These are phyloP conservation scores for Sarcophaga peregrina DNA, from an alignment of 1,140 invertebrate species.

Conservation along the genomic window DNA sequence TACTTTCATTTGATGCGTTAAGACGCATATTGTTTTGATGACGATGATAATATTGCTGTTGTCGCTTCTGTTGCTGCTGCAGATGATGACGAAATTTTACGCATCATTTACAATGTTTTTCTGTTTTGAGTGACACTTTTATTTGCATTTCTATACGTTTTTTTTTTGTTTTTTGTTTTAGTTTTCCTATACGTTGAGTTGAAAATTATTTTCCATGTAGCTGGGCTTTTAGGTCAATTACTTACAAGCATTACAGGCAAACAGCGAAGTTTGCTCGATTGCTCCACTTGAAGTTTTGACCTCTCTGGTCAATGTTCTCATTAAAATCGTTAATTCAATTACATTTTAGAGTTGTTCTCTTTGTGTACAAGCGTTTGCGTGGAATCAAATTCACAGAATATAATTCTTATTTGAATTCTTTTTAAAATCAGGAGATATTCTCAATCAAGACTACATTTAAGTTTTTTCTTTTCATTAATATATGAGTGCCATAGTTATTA, in stretches of 20 bases:
- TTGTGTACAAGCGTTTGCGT: no score
- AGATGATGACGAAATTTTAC: constrained; percentile 8
- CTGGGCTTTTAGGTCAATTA: constrained; percentile 21
- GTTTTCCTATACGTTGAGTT: background rate
- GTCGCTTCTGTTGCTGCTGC: background rate
- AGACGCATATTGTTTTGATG: background rate
- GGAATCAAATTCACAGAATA: no score
- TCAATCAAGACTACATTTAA: no score
- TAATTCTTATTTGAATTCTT: no score
- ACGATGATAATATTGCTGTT: background rate
- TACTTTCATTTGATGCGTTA: background rate
- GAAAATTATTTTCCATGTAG: background rate
- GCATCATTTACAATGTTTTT: background rate
- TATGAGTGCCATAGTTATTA: no score
- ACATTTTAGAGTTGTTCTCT: background rate
- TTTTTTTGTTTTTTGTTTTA: background rate
- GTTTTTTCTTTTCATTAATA: no score
- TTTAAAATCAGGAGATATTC: no score
- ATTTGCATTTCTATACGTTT: background rate
- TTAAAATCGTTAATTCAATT: constrained; percentile 6
- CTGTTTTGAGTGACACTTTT: background rate
- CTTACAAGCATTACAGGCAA: background rate
- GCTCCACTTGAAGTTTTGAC: background rate
- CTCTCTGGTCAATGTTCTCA: constrained; percentile 8
- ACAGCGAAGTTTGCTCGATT: background rate